phyloP scores from a whole-genome alignment of 2,113 vertebrate species.

The Patagioenas fasciata region DNA sequence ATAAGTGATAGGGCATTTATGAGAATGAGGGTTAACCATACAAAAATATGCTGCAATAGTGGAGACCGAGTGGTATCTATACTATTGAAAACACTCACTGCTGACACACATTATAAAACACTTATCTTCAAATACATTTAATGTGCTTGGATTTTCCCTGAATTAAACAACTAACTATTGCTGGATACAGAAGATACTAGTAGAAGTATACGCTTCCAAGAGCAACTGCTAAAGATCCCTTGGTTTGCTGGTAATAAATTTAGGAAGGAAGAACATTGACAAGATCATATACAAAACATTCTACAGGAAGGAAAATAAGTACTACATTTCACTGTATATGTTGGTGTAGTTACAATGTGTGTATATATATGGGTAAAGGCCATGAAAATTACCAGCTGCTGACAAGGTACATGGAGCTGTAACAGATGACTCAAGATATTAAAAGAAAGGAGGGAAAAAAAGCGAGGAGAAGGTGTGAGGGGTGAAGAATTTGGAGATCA shows the following conservation, averaged over 20 bases:
- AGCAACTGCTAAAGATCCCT: background rate
- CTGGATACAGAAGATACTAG: background rate
- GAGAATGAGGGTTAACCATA: background rate
- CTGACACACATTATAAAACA: background rate
- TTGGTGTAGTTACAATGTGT: background rate
- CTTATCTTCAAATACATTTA: background rate
- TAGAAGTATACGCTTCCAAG: background rate
- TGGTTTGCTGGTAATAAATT: background rate
- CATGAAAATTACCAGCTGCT: background rate
- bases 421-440: background rate
- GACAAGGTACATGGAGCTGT: background rate
- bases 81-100: background rate
- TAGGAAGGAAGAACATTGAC: background rate
- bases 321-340: background rate
- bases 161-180: background rate
- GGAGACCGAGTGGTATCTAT: background rate
- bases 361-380: background rate
- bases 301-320: background rate
- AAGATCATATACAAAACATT: background rate
- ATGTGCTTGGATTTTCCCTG: background rate
- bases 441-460: fast-evolving
- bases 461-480: background rate
- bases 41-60: background rate
- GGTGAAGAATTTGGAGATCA: background rate
- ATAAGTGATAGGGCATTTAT: background rate